These are phyloP conservation scores for Sitodiplosis mosellana DNA, from an alignment of 1,140 invertebrate species.

Conservation along the genomic window DNA sequence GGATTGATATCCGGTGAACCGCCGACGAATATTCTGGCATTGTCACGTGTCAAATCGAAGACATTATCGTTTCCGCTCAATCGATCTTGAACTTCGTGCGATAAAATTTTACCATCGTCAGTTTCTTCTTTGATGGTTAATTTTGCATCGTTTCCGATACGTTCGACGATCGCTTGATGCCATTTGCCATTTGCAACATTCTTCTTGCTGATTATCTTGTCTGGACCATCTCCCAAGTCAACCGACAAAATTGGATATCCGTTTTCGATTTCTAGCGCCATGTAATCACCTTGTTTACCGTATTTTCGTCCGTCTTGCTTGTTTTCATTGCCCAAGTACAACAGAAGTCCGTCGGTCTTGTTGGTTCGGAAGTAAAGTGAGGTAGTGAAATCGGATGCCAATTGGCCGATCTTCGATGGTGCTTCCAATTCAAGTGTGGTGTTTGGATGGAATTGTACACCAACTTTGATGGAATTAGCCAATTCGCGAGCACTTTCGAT, in stretches of 20 bases:
- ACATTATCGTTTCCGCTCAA: slow-evolving; percentile 54
- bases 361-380: slow-evolving; percentile 73
- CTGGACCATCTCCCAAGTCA: slow-evolving; percentile 72
- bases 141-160: slow-evolving; percentile 65
- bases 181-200: slow-evolving; percentile 69
- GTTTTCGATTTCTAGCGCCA: slow-evolving; percentile 77
- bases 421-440: slow-evolving; percentile 72
- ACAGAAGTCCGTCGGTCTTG: slow-evolving; percentile 59
- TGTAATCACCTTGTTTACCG: slow-evolving; percentile 64
- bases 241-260: slow-evolving; percentile 72
- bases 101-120: slow-evolving; percentile 34
- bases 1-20: slow-evolving; percentile 54
- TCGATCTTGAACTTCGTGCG: slow-evolving; percentile 32
- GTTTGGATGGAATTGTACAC: slow-evolving; percentile 66
- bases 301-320: slow-evolving; percentile 26
- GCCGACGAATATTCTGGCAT: slow-evolving; percentile 79
- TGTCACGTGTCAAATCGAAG: slow-evolving; percentile 68
- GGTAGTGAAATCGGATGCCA: slow-evolving; percentile 70
- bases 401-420: slow-evolving; percentile 58
- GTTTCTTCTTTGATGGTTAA: slow-evolving; percentile 62
- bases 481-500: slow-evolving; percentile 62
- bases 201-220: slow-evolving; percentile 52
- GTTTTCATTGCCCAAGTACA: slow-evolving; percentile 79
- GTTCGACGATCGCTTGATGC: slow-evolving; percentile 78
- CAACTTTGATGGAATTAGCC: slow-evolving; percentile 53